Percentiles rank a stretch among this genome's conserved stretches.
Conservation (phyloP, 2,113 vertebrate species). For the Dasypus novemcinctus region DNA sequence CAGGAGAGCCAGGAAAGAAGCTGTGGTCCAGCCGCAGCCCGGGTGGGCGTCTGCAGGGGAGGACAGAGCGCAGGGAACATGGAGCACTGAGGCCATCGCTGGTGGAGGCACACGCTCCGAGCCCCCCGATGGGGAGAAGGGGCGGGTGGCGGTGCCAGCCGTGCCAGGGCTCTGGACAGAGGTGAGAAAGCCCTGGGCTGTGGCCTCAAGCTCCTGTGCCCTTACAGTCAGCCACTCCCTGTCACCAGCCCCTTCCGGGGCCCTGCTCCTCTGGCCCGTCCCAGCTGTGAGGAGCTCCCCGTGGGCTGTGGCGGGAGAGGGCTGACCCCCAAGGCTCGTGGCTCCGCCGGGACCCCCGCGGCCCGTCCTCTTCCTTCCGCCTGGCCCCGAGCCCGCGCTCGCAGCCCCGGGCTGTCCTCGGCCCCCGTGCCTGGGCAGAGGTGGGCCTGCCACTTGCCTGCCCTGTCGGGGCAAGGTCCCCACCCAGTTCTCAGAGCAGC, state of each 20-base stretch:
- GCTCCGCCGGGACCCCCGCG: not conserved
- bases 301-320: not conserved
- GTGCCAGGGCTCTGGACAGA: not conserved
- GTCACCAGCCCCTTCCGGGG: no score
- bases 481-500: not conserved
- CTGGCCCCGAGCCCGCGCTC: not conserved
- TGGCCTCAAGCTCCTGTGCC: not conserved
- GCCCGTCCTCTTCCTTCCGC: not conserved
- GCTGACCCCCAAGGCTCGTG: accelerated
- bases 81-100: not conserved
- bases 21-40: not conserved
- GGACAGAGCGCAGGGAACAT: not conserved
- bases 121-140: not conserved
- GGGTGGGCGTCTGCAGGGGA: not conserved
- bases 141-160: not conserved
- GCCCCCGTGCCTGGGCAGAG: not conserved
- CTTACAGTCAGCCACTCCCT: not conserved
- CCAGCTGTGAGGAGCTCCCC: not conserved
- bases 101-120: no score
- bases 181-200: not conserved
- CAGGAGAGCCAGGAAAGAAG: accelerated
- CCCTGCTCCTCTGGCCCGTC: not conserved
- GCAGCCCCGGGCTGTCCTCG: not conserved
- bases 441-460: not conserved
- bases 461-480: not conserved